These are phyloP conservation scores for Cyphomyrus discorhynchus DNA, from an alignment of 2,113 vertebrate genomes.

Conservation along the genomic window DNA sequence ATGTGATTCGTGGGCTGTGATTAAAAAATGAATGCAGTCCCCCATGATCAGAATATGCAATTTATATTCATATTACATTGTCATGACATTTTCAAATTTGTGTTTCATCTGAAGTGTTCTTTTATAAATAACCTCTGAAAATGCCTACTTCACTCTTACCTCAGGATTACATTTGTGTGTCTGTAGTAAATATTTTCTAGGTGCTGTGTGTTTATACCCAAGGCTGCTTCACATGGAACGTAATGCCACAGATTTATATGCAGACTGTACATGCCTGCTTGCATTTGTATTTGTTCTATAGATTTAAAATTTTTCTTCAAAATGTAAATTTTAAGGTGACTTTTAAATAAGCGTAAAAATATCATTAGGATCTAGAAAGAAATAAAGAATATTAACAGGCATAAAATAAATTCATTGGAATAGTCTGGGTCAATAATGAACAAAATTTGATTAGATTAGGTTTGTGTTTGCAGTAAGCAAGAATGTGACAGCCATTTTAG, in stretches of 20 bases:
- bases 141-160: neutral
- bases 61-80: constrained; percentile 1
- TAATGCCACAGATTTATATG: neutral
- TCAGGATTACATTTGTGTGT: neutral
- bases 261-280: neutral
- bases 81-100: neutral
- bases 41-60: neutral
- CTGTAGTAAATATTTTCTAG: neutral
- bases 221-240: neutral
- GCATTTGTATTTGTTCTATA: neutral
- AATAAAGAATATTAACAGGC: neutral
- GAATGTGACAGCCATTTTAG: constrained; percentile 13
- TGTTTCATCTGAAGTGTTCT: neutral
- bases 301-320: neutral
- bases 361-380: neutral
- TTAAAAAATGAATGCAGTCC: neutral
- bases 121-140: neutral
- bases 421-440: neutral
- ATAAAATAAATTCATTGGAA: neutral
- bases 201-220: neutral
- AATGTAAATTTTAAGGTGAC: neutral
- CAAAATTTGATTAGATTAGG: neutral
- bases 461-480: neutral
- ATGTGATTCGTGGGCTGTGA: neutral
- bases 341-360: neutral